Percentiles rank a stretch among this genome's conserved stretches.
Conservation (phyloP, 2,888 invertebrate genomes). For the Campoplex nolae region DNA sequence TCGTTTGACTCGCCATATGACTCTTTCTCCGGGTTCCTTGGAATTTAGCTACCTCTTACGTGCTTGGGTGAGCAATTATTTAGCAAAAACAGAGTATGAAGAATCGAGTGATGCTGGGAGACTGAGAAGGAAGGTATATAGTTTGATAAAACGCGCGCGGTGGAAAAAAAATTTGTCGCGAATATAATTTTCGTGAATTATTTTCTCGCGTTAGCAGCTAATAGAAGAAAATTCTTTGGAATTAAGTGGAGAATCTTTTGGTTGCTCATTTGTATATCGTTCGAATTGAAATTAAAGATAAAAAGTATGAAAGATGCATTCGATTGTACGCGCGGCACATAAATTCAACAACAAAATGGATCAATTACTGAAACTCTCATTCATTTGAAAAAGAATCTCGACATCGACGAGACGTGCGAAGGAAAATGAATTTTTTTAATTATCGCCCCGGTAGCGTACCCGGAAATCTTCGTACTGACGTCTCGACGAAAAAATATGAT, state of each 20-base stretch:
- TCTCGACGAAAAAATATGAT: too few species aligned
- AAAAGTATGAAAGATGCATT: background rate
- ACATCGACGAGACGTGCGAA: background rate
- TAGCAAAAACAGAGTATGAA: conserved; percentile 28
- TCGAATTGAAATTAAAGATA: background rate
- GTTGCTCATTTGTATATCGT: background rate
- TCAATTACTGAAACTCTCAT: background rate
- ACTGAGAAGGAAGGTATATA: background rate
- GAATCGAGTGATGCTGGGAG: conserved; percentile 21
- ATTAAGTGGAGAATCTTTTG: background rate
- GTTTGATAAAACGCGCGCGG: background rate
- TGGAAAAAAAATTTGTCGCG: background rate
- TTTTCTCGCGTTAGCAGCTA: background rate
- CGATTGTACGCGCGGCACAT: background rate
- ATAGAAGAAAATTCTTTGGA: background rate
- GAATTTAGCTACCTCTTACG: conserved; percentile 36
- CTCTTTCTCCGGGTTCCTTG: conserved; percentile 47
- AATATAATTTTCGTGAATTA: background rate
- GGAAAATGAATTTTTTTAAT: background rate
- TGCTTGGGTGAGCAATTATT: conserved; percentile 45
- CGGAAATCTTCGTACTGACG: too few species aligned
- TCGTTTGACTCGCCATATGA: conserved; percentile 32
- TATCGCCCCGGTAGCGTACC: background rate
- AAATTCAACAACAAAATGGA: background rate
- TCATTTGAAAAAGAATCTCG: background rate